Base-by-base conservation (phyloP, 2,888 invertebrate species). In the Caenorhabditis sp. region DNA sequence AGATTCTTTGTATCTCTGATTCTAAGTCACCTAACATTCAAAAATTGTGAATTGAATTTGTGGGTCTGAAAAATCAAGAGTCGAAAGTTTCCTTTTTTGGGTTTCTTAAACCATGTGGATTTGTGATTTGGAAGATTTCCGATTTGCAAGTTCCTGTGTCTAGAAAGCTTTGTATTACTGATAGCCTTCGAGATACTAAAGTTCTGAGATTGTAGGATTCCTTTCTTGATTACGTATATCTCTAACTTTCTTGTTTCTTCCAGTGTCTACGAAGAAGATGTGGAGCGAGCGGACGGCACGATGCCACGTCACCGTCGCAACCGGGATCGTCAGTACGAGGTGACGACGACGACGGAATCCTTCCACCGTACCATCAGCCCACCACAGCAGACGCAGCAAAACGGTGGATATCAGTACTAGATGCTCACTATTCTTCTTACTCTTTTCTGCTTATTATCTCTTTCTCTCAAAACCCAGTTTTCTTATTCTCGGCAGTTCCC, bases 291-390 rank as follows among this genome's bases (percentile, higher is more conserved):
- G 35, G 80, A 84, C n/a, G 89, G 87, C 38, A 88, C 90, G 22
- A 74, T 85, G 59, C 85, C 87, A 49, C 83, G 90, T 63, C 89
- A 89, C 59, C 87, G 90, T 58, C 85, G 91, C 41, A 91, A 91
- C 75, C 85, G 87, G 56, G 88, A 88, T 75, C 83, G 87, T 54
- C 83, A 87, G 58, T 88, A 87, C 75, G 87, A 87, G 75, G 87
- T 86, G 66, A 92, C 92, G 41, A 92, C 92, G 14, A 92, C 92
- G 35, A 92, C 92, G 35, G 92, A 92, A 82, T 89, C 89, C 51
- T 91, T 92, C 87, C 92, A 92, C 73, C 89, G 92, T 19, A 92
- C 92, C 14, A 92, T 92, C 82, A 85, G 85, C 56, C 92, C 92
- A 16, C 91, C 90, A 22, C 86, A 82, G 31, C 87, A 80, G 28